Conservation (phyloP, 1,140 invertebrate genomes). For the Pogonomyrmex barbatus region DNA sequence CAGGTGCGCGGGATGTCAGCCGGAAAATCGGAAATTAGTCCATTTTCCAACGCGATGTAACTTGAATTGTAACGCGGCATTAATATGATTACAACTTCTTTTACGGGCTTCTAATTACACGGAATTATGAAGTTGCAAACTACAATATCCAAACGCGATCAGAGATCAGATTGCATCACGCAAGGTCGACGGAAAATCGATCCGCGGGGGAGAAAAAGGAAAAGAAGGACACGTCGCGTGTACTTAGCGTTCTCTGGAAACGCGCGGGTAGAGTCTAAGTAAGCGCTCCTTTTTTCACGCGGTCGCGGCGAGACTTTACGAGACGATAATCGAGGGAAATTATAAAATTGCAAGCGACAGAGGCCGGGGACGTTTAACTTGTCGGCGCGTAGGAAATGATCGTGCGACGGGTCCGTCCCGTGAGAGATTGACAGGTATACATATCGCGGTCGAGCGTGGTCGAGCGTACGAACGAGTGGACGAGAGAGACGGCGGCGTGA, state of each 20-base stretch:
- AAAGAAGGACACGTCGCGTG: not conserved
- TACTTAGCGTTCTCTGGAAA: conserved; percentile 16
- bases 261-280: not conserved
- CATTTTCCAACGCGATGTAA: not conserved
- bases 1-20: conserved; percentile 34
- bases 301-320: not conserved
- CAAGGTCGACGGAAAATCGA: not conserved
- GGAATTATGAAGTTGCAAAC: conserved; percentile 2
- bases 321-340: conserved; percentile 42
- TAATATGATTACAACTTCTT: conserved; percentile 12
- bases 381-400: conserved; percentile 49
- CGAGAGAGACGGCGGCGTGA: not conserved
- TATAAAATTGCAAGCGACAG: conserved; percentile 48
- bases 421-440: conserved; percentile 54
- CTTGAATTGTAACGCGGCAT: not conserved
- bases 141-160: conserved; percentile 1
- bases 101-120: conserved; percentile 5
- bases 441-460: not conserved
- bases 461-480: not conserved
- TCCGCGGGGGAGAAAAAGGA: not conserved
- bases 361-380: conserved; percentile 25
- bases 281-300: not conserved
- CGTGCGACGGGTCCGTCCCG: conserved; percentile 28
- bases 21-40: conserved; percentile 49
- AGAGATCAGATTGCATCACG: not conserved